Conservation (phyloP, 2,888 invertebrate genomes). For the Chouioia cunea region DNA sequence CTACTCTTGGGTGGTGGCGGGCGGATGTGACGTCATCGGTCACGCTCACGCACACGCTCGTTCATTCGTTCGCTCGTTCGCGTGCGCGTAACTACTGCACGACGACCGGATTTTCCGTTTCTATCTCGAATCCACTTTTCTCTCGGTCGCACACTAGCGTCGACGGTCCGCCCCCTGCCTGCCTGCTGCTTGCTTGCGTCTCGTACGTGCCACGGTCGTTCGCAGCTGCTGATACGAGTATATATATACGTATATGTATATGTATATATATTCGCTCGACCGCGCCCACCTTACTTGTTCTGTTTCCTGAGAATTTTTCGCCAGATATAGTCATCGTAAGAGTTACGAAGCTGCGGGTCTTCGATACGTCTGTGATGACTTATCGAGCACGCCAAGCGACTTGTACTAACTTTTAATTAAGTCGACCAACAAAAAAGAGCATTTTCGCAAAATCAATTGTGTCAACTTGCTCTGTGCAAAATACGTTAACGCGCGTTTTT, state of each 20-base stretch:
- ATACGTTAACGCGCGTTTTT: too few relatives aligned
- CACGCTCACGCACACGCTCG: conserved; percentile 26
- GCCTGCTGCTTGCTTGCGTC: too few relatives aligned
- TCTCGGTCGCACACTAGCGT: background rate
- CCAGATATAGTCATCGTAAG: background rate
- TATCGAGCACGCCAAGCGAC: background rate
- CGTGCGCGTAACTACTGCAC: background rate
- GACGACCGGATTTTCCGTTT: conserved; percentile 36
- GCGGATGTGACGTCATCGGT: conserved; percentile 45
- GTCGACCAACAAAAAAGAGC: background rate
- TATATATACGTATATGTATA: too few relatives aligned
- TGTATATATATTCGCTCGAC: conserved; percentile 5
- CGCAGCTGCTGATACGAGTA: too few relatives aligned
- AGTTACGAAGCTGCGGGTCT: too few relatives aligned
- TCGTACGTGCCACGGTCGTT: too few relatives aligned
- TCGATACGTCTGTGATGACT: too few relatives aligned
- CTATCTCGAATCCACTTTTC: conserved; percentile 1
- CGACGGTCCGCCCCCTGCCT: too few relatives aligned
- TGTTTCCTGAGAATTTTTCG: background rate
- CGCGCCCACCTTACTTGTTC: conserved; percentile 30
- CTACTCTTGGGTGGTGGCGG: background rate
- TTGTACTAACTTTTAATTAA: background rate
- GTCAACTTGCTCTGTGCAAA: background rate
- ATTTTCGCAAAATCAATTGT: background rate
- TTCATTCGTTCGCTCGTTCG: background rate